Evolutionary conservation across 2,113 vertebrate species (phyloP).

Genomic region (Climacteris rufus): DNA sequence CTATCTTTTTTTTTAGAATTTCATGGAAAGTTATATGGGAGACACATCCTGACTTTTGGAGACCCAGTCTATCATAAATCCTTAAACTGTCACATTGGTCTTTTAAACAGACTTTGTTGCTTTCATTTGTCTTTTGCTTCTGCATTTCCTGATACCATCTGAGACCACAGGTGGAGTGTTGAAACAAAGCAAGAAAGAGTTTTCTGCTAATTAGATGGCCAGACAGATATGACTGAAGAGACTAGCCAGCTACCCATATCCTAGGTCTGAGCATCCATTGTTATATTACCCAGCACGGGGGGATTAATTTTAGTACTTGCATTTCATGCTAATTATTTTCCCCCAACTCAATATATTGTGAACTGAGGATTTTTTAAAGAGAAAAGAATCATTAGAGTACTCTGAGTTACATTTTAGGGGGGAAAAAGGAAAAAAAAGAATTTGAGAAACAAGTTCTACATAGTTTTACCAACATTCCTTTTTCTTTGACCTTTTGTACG

Average conservation of each 20-base stretch:
- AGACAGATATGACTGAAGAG: not conserved
- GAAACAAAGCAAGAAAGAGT: not conserved
- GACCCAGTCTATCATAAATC: not conserved
- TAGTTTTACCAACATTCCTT: not conserved
- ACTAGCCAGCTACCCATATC: not conserved
- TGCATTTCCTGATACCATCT: not conserved
- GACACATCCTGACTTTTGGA: not conserved
- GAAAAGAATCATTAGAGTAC: not conserved
- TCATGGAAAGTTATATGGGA: not conserved
- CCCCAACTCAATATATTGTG: not conserved
- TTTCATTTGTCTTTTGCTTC: not conserved
- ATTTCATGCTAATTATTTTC: not conserved
- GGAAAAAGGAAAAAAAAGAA: not conserved
- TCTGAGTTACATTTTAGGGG: not conserved
- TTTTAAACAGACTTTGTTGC: not conserved
- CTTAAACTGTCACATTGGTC: not conserved
- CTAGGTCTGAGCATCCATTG: not conserved
- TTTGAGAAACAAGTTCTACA: not conserved
- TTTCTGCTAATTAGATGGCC: not conserved
- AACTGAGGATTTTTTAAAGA: not conserved
- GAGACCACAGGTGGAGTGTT: not conserved
- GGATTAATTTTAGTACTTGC: not conserved
- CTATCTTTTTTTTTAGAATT: not conserved
- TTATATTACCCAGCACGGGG: not conserved
- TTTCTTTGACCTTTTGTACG: not conserved